Percentiles rank a stretch among this genome's conserved stretches.
Conservation (phyloP, 1,140 invertebrate genomes). For the Cryptotermes secundus region DNA sequence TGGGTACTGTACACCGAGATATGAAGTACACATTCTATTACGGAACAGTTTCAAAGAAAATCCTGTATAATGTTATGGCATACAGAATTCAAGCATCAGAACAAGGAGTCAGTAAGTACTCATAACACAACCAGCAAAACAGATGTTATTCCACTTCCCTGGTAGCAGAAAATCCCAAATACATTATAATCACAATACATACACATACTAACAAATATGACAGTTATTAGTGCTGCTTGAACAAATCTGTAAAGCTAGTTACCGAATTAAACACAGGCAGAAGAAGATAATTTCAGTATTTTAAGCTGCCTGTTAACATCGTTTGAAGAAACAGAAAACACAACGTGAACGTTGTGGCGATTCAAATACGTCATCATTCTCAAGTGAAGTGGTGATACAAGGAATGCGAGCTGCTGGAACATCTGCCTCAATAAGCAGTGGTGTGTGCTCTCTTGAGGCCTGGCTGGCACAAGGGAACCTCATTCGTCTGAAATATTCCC, state of each 20-base stretch:
- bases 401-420: not conserved
- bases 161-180: no score
- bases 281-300: not conserved
- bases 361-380: not conserved
- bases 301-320: not conserved
- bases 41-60: no score
- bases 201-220: no score
- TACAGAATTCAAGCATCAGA: no score
- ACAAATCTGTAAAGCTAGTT: slow-evolving; percentile 55
- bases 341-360: not conserved
- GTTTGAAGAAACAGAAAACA: not conserved
- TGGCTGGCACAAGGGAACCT: not conserved
- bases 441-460: not conserved
- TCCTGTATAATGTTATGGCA: no score
- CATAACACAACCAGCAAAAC: no score
- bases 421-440: not conserved
- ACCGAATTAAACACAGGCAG: slow-evolving; percentile 46
- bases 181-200: no score
- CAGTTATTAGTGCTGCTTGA: slow-evolving; percentile 41
- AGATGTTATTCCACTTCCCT: no score
- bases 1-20: no score
- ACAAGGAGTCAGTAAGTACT: no score
- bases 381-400: not conserved
- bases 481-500: not conserved
- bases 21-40: no score